Evolutionary conservation across 2,113 vertebrate genomes (phyloP).

Genomic region (Nansenia antarctica): DNA sequence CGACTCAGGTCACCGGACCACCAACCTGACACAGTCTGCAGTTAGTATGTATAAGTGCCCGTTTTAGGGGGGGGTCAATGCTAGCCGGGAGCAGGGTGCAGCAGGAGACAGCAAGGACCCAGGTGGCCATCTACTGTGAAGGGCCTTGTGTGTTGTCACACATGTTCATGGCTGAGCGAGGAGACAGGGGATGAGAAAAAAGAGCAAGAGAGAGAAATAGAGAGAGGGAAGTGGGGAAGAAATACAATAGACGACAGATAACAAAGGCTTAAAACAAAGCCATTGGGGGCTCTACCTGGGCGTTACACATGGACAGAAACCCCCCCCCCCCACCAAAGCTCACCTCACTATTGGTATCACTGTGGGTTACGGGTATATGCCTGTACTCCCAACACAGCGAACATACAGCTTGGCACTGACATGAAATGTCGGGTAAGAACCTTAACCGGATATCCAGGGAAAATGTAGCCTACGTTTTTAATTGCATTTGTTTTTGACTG

Average conservation of each 20-base stretch:
- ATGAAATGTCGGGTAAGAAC: no score
- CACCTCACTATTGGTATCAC: no score
- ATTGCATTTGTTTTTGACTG: no score
- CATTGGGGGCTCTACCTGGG: neutral
- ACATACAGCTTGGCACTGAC: no score
- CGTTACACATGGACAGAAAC: neutral
- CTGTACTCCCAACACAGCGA: no score
- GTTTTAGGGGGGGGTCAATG: conserved; percentile 46
- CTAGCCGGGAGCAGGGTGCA: conserved; percentile 45
- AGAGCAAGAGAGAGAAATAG: conserved; percentile 1
- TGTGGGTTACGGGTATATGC: no score
- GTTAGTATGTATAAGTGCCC: conserved; percentile 50
- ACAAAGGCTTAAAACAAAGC: neutral
- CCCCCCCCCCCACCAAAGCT: neutral
- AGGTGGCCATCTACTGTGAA: conserved; percentile 36
- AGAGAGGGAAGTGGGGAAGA: neutral
- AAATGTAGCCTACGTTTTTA: no score
- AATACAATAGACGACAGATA: neutral
- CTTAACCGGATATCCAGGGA: no score
- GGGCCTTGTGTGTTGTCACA: conserved; percentile 27
- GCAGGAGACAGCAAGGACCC: conserved; percentile 38
- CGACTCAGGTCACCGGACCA: conserved; percentile 20
- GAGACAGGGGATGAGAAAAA: neutral
- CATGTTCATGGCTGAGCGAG: conserved; percentile 18
- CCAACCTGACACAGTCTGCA: conserved; percentile 39